Conservation (phyloP, 2,113 vertebrate genomes). For the Suncus etruscus region DNA sequence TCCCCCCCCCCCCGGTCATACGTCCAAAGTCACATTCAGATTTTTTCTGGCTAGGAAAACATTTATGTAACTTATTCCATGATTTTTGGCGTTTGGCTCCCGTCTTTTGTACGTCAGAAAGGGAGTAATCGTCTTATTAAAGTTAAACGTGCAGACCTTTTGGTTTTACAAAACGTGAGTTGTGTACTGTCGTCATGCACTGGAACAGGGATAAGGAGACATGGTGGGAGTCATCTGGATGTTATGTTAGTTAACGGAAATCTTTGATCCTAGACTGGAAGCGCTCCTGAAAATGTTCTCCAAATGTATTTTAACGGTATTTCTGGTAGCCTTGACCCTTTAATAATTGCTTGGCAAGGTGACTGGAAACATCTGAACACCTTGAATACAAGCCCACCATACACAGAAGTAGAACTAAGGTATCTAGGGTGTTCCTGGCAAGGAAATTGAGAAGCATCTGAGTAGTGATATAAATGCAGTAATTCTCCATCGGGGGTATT, state of each 20-base stretch:
- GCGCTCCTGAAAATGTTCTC: neutral
- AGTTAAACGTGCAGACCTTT: neutral
- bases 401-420: neutral
- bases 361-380: neutral
- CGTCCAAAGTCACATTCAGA: neutral
- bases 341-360: neutral
- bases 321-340: neutral
- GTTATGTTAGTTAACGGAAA: neutral
- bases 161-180: neutral
- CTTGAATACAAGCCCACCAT: neutral
- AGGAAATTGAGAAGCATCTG: neutral
- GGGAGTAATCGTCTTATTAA: neutral
- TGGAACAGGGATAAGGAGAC: too few species aligned
- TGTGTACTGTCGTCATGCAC: neutral
- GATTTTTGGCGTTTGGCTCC: too few species aligned
- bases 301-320: neutral
- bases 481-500: neutral
- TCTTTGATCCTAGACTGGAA: neutral
- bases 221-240: too few species aligned
- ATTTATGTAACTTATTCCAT: neutral
- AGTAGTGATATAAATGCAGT: neutral
- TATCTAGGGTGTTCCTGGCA: neutral
- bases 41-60: neutral
- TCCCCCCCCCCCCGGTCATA: accelerated
- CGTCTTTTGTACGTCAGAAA: too few species aligned